phyloP scores from a whole-genome alignment of 2,113 vertebrate species.

The Mellivora capensis region DNA sequence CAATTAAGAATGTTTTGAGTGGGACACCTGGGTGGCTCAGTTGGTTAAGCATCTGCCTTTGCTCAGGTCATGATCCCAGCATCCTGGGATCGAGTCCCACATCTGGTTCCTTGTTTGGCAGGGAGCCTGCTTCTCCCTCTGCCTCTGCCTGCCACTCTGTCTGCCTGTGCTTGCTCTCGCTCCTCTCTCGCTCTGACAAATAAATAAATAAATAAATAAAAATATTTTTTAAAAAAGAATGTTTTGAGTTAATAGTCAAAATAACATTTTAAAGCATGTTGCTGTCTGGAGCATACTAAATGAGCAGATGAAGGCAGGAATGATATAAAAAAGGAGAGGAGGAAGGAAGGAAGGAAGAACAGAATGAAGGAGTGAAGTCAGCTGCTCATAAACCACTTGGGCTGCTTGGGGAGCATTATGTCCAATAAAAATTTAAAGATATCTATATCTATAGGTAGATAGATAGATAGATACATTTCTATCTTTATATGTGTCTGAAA shows the following conservation, averaged over 20 bases:
- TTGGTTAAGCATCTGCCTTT: too few species aligned
- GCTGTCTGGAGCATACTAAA: not conserved
- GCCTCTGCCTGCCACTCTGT: too few species aligned
- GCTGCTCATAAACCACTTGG: not conserved
- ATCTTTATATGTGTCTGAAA: not conserved
- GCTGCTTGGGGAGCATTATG: too few species aligned
- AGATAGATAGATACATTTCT: not conserved
- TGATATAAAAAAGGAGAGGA: not conserved
- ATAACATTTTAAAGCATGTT: not conserved
- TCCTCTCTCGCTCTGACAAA: too few species aligned
- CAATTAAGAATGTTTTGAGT: not conserved
- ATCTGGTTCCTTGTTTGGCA: too few species aligned
- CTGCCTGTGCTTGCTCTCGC: too few species aligned
- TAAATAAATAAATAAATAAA: too few species aligned
- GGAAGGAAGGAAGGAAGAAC: not conserved
- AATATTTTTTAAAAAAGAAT: not conserved
- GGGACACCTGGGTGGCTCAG: too few species aligned
- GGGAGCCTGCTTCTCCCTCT: too few species aligned
- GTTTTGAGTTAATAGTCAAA: not conserved
- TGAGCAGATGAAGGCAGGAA: not conserved
- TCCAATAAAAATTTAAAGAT: not conserved
- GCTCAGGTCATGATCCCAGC: too few species aligned
- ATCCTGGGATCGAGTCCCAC: too few species aligned
- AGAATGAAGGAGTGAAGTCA: not conserved
- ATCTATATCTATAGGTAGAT: not conserved